A percentile compares a stretch with the other conserved stretches of the same genome.
phyloP scores from a whole-genome alignment of 2,797 vertebrate genomes.

The Novumbra hubbsi region DNA sequence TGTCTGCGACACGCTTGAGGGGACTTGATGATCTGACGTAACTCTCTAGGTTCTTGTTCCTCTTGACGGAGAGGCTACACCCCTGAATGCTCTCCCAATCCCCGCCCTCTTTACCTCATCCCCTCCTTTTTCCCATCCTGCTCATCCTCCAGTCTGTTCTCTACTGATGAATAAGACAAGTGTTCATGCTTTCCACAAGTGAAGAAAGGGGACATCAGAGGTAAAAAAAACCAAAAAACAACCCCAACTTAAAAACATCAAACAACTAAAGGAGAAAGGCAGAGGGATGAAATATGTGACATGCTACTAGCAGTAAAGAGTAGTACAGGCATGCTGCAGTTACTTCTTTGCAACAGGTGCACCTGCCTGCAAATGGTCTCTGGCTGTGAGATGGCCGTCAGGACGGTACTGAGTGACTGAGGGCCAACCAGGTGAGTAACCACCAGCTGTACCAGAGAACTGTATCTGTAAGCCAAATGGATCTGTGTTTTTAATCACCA shows the following conservation, averaged over 20 bases:
- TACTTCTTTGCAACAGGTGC: constrained; percentile 26
- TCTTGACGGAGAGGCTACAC: constrained; percentile 12
- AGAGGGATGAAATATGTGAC: not conserved
- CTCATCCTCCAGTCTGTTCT: constrained; percentile 10
- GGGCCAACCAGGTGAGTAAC: constrained; percentile 31
- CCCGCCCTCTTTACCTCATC: constrained; percentile 11
- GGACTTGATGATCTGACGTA: constrained; percentile 43
- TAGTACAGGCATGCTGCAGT: not conserved
- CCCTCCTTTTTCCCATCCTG: constrained; percentile 8
- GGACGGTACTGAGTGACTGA: constrained; percentile 34
- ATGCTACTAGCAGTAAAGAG: no score
- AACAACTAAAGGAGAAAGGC: not conserved
- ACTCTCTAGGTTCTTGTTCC: constrained; percentile 29
- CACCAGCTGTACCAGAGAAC: not conserved
- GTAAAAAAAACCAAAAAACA: not conserved
- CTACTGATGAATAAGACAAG: constrained; percentile 14
- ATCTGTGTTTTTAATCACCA: not conserved
- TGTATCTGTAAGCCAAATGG: not conserved
- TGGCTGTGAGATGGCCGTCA: constrained; percentile 35
- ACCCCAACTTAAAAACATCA: not conserved
- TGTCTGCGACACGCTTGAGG: constrained; percentile 5
- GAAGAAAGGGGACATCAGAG: not conserved
- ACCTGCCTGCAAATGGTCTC: constrained; percentile 12
- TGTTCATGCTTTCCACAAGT: constrained; percentile 22
- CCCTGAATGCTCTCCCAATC: constrained; percentile 22